Conservation (phyloP, 2,113 vertebrate genomes). For the Oryzias curvinotus region DNA sequence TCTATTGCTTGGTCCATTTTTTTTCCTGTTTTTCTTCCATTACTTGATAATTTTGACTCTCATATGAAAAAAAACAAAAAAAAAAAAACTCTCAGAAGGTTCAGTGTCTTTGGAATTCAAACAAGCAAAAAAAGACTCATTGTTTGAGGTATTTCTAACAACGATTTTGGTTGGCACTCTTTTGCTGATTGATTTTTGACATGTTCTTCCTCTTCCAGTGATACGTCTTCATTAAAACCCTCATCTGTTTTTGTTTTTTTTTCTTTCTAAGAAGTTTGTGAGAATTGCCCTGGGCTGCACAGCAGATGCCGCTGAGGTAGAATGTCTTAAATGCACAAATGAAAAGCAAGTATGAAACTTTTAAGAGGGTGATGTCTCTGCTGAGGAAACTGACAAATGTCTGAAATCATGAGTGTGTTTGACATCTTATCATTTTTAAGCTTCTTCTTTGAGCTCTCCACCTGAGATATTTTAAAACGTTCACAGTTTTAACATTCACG, state of each 20-base stretch:
- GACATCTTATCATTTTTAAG: constrained; percentile 18
- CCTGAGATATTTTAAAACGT: neutral
- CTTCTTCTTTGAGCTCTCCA: neutral
- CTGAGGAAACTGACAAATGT: constrained; percentile 28
- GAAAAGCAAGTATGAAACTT: constrained; percentile 24
- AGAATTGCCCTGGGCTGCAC: constrained; percentile 58
- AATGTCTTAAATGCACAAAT: constrained; percentile 30
- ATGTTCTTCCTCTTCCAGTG: constrained; percentile 18
- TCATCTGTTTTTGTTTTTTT: constrained; percentile 23
- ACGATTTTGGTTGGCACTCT: constrained; percentile 8
- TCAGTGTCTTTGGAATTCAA: constrained; percentile 22
- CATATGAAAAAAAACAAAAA: no score
- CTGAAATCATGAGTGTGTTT: constrained; percentile 8
- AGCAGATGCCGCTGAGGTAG: constrained; percentile 60
- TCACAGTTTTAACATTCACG: no score
- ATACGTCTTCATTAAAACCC: constrained; percentile 32
- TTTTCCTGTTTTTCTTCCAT: constrained; percentile 1
- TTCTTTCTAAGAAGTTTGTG: constrained; percentile 65
- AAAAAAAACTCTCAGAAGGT: neutral
- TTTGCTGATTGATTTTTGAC: constrained; percentile 9
- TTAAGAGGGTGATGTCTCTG: constrained; percentile 12
- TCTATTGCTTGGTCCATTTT: constrained; percentile 15
- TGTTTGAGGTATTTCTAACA: constrained; percentile 7
- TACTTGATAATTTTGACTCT: constrained; percentile 3
- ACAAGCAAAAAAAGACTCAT: neutral